A percentile compares a stretch with the other conserved stretches of the same genome.
phyloP scores from a whole-genome alignment of 2,113 vertebrate genomes.

The Pogonocichla stellata region DNA sequence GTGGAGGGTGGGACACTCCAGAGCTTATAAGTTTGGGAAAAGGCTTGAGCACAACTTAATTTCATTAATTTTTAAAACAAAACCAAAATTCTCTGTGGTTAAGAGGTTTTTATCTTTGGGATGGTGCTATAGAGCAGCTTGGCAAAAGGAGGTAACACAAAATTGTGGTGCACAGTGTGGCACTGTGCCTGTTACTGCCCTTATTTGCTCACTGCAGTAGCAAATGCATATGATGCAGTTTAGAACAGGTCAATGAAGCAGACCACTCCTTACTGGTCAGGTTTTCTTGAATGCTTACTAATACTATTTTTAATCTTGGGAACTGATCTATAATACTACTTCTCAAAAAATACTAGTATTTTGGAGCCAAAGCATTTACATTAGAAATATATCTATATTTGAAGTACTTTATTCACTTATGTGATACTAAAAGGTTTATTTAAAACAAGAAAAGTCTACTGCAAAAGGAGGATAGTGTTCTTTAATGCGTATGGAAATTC shows the following conservation, averaged over 20 bases:
- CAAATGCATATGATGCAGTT: neutral
- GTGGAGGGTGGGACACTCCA: neutral
- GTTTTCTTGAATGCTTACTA: neutral
- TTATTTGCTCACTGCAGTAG: neutral
- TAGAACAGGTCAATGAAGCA: neutral
- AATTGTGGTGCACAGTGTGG: neutral
- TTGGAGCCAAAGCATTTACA: neutral
- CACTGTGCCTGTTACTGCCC: neutral
- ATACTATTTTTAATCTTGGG: neutral
- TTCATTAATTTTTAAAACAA: neutral
- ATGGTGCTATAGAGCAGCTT: neutral
- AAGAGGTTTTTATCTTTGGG: neutral
- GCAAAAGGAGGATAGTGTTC: neutral
- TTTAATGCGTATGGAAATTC: neutral
- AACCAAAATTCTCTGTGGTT: neutral
- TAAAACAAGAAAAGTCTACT: neutral
- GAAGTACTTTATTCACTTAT: neutral
- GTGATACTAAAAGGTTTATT: neutral
- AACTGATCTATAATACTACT: neutral
- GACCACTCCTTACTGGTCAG: neutral
- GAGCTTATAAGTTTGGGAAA: neutral
- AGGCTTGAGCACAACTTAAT: neutral
- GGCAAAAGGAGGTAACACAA: neutral
- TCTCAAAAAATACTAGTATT: neutral
- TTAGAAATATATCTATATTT: neutral